These are phyloP conservation scores for Apodemus speciosus DNA, from an alignment of 2,113 vertebrate species.

Conservation along the genomic window DNA sequence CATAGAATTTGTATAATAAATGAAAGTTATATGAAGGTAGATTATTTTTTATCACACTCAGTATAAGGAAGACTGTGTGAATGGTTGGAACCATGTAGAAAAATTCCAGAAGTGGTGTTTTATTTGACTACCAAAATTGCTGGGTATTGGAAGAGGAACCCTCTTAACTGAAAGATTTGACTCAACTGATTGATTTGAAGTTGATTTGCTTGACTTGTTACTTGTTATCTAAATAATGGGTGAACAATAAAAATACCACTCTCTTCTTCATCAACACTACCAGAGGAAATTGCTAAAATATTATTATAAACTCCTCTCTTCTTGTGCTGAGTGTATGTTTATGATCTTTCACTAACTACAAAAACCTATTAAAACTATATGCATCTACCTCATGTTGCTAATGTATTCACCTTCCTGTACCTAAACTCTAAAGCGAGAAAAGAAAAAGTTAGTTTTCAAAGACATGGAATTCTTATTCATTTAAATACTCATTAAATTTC, in stretches of 20 bases:
- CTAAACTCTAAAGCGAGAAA: neutral
- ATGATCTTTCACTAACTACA: neutral
- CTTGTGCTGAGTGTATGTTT: neutral
- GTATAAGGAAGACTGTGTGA: neutral
- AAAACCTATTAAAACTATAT: neutral
- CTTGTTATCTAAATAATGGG: neutral
- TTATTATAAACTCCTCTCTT: neutral
- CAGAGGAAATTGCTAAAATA: slow-evolving; percentile 8
- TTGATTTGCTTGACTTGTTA: neutral
- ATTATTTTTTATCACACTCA: neutral
- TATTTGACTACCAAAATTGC: neutral
- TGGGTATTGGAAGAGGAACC: neutral
- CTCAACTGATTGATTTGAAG: neutral
- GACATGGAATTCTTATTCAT: neutral
- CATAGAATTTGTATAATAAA: neutral
- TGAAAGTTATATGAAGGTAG: neutral
- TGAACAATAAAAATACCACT: slow-evolving; percentile 15
- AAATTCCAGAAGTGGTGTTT: neutral
- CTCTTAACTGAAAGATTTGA: neutral
- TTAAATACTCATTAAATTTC: too few relatives aligned
- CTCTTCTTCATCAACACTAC: neutral
- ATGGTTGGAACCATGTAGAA: neutral
- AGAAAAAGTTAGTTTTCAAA: neutral
- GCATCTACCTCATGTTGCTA: neutral
- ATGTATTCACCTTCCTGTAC: neutral